These are phyloP conservation scores for Exaiptasia diaphana DNA, from an alignment of 64 coral and sea anemone species.

Conservation along the genomic window DNA sequence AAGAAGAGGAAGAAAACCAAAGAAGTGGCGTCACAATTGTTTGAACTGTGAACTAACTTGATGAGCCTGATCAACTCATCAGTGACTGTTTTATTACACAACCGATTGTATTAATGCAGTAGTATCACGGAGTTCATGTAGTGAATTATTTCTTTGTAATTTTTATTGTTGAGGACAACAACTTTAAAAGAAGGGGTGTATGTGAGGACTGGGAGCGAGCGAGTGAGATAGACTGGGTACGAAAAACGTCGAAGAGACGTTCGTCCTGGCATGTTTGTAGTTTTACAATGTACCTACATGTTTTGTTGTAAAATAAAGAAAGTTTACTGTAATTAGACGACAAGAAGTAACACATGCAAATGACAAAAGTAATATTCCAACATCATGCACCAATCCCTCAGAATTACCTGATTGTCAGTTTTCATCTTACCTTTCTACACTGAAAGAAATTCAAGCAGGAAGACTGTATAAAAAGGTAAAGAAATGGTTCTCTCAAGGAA, in stretches of 20 bases:
- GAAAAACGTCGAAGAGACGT: not conserved
- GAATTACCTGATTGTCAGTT: slow-evolving; percentile 16
- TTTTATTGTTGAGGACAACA: not conserved
- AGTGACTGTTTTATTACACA: not conserved
- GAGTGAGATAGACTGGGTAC: not conserved
- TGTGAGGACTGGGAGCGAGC: not conserved
- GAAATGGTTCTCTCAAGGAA: slow-evolving; percentile 46
- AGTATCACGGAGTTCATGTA: not conserved
- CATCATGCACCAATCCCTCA: slow-evolving; percentile 2
- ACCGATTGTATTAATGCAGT: not conserved
- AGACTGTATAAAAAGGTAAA: slow-evolving; percentile 48
- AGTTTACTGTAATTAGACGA: no score
- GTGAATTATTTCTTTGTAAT: not conserved
- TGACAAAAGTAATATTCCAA: slow-evolving; percentile 9
- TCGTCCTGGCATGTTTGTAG: no score
- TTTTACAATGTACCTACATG: no score
- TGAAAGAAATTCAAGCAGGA: slow-evolving; percentile 37
- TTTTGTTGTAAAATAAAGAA: no score
- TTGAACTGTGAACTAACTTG: not conserved
- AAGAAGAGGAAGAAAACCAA: no score
- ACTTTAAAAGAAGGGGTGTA: not conserved
- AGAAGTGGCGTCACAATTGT: no score
- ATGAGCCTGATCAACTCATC: not conserved
- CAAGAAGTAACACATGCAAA: no score
- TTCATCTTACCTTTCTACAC: not conserved